These are phyloP conservation scores for Coreius guichenoti DNA, from an alignment of 2,797 vertebrate species.

Conservation along the genomic window DNA sequence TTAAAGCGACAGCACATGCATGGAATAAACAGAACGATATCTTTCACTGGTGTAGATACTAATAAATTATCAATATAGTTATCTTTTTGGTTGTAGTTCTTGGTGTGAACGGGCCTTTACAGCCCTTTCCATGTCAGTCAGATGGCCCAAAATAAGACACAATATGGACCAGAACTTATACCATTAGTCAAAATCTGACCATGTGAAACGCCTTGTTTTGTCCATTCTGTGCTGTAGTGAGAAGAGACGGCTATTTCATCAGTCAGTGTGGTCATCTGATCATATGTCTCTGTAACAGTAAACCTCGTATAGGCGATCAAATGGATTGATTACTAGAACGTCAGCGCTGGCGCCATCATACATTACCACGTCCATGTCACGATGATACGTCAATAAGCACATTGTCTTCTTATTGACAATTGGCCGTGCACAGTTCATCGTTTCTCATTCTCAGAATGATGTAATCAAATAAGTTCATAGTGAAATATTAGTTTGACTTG, in stretches of 20 bases:
- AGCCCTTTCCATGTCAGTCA: not conserved
- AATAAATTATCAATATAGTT: not conserved
- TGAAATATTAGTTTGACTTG: not conserved
- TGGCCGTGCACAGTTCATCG: not conserved
- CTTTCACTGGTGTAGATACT: not conserved
- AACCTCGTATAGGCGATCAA: conserved; percentile 50
- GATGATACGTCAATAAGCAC: conserved; percentile 3
- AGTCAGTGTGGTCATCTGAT: conserved; percentile 64
- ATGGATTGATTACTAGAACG: conserved; percentile 67
- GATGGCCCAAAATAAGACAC: not conserved
- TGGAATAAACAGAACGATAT: not conserved
- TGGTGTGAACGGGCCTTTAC: not conserved
- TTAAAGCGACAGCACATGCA: not conserved
- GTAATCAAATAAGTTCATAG: not conserved
- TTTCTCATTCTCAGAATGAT: not conserved
- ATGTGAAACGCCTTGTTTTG: not conserved
- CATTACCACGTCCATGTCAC: conserved; percentile 26
- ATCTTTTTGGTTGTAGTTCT: not conserved
- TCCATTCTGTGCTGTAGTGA: not conserved
- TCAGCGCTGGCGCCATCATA: conserved; percentile 57
- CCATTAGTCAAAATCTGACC: not conserved
- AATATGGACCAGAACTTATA: not conserved
- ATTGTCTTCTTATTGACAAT: not conserved
- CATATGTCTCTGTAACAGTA: conserved; percentile 57
- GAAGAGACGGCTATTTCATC: not conserved